Evolutionary conservation across 2,797 vertebrate genomes (phyloP).

Genomic region (Ataeniobius toweri): DNA sequence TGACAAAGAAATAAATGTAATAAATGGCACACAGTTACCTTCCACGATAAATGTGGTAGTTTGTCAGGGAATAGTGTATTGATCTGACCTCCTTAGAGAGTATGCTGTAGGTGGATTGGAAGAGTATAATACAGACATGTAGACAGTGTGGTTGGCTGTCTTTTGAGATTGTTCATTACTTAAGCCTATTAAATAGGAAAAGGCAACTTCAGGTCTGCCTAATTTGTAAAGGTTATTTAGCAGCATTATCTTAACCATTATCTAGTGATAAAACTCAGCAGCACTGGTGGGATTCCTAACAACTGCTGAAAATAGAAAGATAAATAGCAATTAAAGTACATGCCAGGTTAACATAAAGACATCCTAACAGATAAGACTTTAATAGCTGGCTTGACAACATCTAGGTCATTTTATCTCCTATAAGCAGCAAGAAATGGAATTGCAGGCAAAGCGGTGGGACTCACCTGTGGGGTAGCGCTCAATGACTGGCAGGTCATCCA

Average conservation of each 20-base stretch:
- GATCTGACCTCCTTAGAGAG: conserved; percentile 44
- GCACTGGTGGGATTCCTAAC: conserved; percentile 55
- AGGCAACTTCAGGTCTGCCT: conserved; percentile 11
- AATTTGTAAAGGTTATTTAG: conserved; percentile 23
- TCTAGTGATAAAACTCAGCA: conserved; percentile 42
- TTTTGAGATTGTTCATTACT: conserved; percentile 27
- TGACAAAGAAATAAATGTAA: conserved; percentile 57
- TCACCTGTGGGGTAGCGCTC: conserved; percentile 99
- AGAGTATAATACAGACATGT: conserved; percentile 22
- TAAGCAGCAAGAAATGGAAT: conserved; percentile 24
- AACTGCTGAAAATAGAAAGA: conserved; percentile 68
- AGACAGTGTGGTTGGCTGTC: conserved; percentile 30
- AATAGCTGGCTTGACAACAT: conserved; percentile 35
- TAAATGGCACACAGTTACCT: conserved; percentile 59
- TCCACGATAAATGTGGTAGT: conserved; percentile 58
- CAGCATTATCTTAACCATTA: conserved; percentile 9
- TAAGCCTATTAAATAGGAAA: conserved; percentile 10
- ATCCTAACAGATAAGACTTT: conserved; percentile 51
- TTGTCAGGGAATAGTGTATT: conserved; percentile 65
- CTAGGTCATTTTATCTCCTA: conserved; percentile 34
- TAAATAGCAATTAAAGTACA: conserved; percentile 70
- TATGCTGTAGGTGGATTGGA: conserved; percentile 39
- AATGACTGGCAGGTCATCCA: conserved; percentile 98
- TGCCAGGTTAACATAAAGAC: conserved; percentile 62
- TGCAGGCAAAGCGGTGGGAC: conserved; percentile 57